Evolutionary conservation across 2,888 invertebrate genomes (phyloP).

Genomic region (Punctoribates punctum): DNA sequence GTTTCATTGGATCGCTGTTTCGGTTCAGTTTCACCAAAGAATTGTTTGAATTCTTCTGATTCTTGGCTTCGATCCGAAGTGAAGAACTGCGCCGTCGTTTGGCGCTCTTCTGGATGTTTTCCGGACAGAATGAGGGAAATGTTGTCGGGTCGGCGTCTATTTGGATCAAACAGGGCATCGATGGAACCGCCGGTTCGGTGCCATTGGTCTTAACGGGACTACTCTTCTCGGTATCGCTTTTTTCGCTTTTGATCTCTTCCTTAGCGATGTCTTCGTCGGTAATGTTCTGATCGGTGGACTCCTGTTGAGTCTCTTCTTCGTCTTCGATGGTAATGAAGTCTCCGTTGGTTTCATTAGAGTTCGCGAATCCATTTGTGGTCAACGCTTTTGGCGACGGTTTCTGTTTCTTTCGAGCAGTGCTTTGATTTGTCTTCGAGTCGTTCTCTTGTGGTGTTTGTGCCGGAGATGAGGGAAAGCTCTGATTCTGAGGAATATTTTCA

Average conservation of each 20-base stretch:
- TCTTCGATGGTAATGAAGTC: neutral
- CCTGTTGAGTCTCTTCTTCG: slow-evolving; percentile 12
- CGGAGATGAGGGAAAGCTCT: slow-evolving; percentile 20
- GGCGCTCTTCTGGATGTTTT: slow-evolving; percentile 7
- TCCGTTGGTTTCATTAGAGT: neutral
- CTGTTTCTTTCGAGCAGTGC: slow-evolving; percentile 27
- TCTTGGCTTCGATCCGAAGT: neutral
- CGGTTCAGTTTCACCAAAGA: slow-evolving; percentile 9
- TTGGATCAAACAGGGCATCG: slow-evolving; percentile 41
- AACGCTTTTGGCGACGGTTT: slow-evolving; percentile 31
- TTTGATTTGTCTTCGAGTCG: neutral
- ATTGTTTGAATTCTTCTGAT: neutral
- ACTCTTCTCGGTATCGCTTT: neutral
- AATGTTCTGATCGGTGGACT: neutral
- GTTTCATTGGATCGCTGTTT: slow-evolving; percentile 10
- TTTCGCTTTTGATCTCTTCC: too few relatives aligned
- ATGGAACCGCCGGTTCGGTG: neutral
- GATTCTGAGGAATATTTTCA: slow-evolving; percentile 28
- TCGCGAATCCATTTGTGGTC: slow-evolving; percentile 6
- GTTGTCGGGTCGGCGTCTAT: slow-evolving; percentile 43
- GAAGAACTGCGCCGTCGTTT: slow-evolving; percentile 9
- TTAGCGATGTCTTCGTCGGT: neutral
- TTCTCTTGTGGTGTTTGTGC: neutral
- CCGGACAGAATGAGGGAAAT: slow-evolving; percentile 36
- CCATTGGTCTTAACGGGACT: neutral